Evolutionary conservation across 2,797 vertebrate genomes (phyloP).

Genomic region (Rhinella marina): DNA sequence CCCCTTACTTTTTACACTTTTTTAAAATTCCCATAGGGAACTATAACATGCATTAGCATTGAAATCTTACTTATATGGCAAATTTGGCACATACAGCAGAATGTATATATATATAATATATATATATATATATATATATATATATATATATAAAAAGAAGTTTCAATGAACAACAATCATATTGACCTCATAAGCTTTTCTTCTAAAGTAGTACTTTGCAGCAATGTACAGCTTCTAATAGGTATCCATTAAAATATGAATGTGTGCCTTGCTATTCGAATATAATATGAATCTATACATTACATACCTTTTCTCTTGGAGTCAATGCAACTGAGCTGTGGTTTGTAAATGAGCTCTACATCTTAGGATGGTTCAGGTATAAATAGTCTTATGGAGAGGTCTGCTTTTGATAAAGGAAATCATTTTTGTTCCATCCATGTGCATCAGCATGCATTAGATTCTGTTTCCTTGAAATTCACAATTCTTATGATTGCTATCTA

Average conservation of each 20-base stretch:
- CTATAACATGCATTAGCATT: too few species aligned
- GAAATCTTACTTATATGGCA: too few species aligned
- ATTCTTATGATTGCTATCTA: constrained; percentile 20
- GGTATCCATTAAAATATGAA: constrained; percentile 1
- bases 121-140: background rate
- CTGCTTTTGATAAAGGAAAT: constrained; percentile 25
- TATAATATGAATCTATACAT: background rate
- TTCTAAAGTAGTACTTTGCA: background rate
- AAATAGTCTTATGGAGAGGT: background rate
- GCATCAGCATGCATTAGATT: constrained; percentile 21
- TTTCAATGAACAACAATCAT: background rate
- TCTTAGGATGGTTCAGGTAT: background rate
- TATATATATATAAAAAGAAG: too few species aligned
- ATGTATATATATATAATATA: background rate
- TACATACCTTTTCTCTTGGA: background rate
- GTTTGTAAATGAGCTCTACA: constrained; percentile 1
- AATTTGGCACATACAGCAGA: too few species aligned
- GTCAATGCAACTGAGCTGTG: background rate
- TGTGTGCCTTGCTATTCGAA: background rate
- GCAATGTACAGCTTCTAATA: background rate
- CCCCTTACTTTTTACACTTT: too few species aligned
- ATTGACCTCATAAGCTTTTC: background rate
- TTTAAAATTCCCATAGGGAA: too few species aligned
- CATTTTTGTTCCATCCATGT: constrained; percentile 8
- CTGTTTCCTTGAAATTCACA: constrained; percentile 15